Evolutionary conservation across 2,888 invertebrate genomes (phyloP).

Genomic region (Leuctra nigra): DNA sequence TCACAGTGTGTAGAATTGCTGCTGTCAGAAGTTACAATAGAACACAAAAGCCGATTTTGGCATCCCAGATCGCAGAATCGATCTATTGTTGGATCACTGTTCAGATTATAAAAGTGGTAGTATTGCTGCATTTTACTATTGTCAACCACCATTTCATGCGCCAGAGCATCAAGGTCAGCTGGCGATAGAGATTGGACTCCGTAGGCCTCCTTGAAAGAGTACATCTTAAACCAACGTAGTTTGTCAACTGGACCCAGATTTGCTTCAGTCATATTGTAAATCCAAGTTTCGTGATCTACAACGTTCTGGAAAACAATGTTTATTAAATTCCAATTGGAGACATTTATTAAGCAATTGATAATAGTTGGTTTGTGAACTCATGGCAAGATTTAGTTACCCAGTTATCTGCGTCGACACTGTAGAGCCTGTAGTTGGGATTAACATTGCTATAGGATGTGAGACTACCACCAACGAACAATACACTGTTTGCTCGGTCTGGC

Average conservation of each 20-base stretch:
- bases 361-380: too few species aligned
- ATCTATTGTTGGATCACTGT: constrained; percentile 45
- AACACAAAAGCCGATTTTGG: constrained; percentile 47
- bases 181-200: constrained; percentile 55
- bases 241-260: constrained; percentile 49
- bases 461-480: constrained; percentile 78
- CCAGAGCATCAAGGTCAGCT: constrained; percentile 52
- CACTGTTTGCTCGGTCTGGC: constrained; percentile 50
- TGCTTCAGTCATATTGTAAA: constrained; percentile 67
- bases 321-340: too few species aligned
- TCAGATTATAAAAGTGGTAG: constrained; percentile 46
- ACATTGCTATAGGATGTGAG: constrained; percentile 63
- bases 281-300: constrained; percentile 61
- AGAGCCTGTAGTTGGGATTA: constrained; percentile 77
- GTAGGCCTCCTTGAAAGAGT: constrained; percentile 65
- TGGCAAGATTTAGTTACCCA: too few species aligned
- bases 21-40: constrained; percentile 48
- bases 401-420: constrained; percentile 53
- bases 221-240: constrained; percentile 68
- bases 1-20: constrained; percentile 43
- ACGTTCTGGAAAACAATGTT: constrained; percentile 47
- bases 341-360: too few species aligned
- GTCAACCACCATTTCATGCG: constrained; percentile 51
- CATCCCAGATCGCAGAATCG: constrained; percentile 43
- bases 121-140: constrained; percentile 31